Percentiles rank a stretch among this genome's conserved stretches.
phyloP scores from a whole-genome alignment of 2,888 invertebrate genomes.

The Nomada goodeniana region DNA sequence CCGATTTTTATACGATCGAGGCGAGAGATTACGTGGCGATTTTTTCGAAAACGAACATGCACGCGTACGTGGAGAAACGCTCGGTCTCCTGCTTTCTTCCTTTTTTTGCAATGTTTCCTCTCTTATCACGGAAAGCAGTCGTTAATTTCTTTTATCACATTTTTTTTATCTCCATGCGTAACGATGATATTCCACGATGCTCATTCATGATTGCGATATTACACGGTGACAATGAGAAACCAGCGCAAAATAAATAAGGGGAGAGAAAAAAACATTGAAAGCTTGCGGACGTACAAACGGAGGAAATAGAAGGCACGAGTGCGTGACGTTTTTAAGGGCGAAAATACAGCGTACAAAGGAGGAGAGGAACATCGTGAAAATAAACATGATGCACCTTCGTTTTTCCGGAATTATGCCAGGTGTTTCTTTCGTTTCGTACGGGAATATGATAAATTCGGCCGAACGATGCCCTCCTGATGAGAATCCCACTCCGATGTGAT shows the following conservation, averaged over 20 bases:
- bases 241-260: neutral
- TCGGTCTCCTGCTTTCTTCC: neutral
- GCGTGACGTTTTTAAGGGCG: neutral
- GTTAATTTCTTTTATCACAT: no score
- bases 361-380: neutral
- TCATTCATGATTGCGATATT: conserved; percentile 28
- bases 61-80: neutral
- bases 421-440: conserved; percentile 11
- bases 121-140: no score
- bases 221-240: conserved; percentile 8
- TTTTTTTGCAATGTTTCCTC: no score
- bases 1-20: conserved; percentile 22
- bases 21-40: conserved; percentile 23
- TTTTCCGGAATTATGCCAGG: conserved; percentile 40
- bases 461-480: conserved; percentile 75
- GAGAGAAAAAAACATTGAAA: neutral
- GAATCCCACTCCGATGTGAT: conserved; percentile 69
- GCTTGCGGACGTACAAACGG: no score
- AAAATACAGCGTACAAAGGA: no score
- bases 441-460: conserved; percentile 28
- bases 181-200: neutral
- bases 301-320: neutral
- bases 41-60: conserved; percentile 41
- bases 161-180: no score
- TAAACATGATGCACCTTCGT: conserved; percentile 19